A percentile compares a stretch with the other conserved stretches of the same genome.
Conservation (phyloP, 2,797 vertebrate genomes). For the Danio tinwini region DNA sequence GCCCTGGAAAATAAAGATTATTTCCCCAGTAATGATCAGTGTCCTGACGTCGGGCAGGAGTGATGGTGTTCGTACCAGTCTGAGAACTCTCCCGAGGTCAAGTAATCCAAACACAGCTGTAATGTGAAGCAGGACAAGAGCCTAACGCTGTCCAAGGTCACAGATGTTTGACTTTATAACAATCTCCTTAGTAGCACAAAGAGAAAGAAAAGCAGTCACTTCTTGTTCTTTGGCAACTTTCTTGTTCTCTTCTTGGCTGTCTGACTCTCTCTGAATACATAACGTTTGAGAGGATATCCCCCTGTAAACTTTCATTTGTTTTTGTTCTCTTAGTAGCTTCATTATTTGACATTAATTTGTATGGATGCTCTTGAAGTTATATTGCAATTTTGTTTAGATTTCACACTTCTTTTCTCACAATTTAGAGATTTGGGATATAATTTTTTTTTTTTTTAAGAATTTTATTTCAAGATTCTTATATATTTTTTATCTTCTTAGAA, state of each 20-base stretch:
- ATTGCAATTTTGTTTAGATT: too few relatives aligned
- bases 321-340: not conserved
- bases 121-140: constrained; percentile 8
- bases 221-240: not conserved
- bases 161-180: not conserved
- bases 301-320: not conserved
- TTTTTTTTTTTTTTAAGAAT: too few relatives aligned
- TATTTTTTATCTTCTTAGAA: too few relatives aligned
- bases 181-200: not conserved
- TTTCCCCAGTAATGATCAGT: constrained; percentile 16
- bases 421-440: too few relatives aligned
- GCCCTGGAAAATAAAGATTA: constrained; percentile 14
- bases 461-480: too few relatives aligned
- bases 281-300: not conserved
- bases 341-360: not conserved
- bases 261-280: not conserved
- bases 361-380: too few relatives aligned
- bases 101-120: constrained; percentile 52
- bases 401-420: too few relatives aligned
- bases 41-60: constrained; percentile 34
- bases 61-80: constrained; percentile 30
- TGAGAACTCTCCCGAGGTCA: constrained; percentile 49
- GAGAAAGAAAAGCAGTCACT: not conserved
- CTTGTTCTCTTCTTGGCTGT: constrained; percentile 14
- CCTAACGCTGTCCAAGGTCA: not conserved